Evolutionary conservation across 1,140 invertebrate genomes (phyloP).

Genomic region (Drosophila bipectinata): DNA sequence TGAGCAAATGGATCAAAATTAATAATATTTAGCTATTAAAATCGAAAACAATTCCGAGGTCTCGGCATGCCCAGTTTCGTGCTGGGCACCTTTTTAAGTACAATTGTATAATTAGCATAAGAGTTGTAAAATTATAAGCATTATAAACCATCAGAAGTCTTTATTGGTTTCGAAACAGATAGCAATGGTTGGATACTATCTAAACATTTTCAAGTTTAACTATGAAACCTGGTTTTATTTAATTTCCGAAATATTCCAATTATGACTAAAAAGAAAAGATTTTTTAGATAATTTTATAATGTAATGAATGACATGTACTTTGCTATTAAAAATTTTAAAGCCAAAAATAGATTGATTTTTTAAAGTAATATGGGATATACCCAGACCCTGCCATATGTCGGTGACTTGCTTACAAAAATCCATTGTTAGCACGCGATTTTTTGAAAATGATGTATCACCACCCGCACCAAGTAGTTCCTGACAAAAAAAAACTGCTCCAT

Average conservation of each 20-base stretch:
- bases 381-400: conserved; percentile 26
- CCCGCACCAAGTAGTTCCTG: conserved; percentile 15
- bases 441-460: conserved; percentile 53
- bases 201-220: conserved; percentile 3
- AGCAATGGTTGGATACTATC: conserved; percentile 48
- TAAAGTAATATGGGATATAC: neutral
- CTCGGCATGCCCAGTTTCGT: neutral
- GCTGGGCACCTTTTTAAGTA: conserved; percentile 19
- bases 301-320: neutral
- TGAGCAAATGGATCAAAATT: conserved; percentile 77
- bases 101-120: conserved; percentile 1
- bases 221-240: neutral
- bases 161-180: too few relatives aligned
- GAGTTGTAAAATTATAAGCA: too few relatives aligned
- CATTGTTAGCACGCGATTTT: conserved; percentile 47
- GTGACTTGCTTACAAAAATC: neutral
- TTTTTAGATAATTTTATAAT: neutral
- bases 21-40: conserved; percentile 47
- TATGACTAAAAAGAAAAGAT: neutral
- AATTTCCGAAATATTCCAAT: neutral
- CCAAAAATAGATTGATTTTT: neutral
- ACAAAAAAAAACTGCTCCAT: conserved; percentile 68
- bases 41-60: conserved; percentile 17
- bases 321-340: neutral
- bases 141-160: too few relatives aligned